phyloP scores from a whole-genome alignment of 37 sponge, comb jelly and placozoan genomes.

The Chondrosia reniformis region DNA sequence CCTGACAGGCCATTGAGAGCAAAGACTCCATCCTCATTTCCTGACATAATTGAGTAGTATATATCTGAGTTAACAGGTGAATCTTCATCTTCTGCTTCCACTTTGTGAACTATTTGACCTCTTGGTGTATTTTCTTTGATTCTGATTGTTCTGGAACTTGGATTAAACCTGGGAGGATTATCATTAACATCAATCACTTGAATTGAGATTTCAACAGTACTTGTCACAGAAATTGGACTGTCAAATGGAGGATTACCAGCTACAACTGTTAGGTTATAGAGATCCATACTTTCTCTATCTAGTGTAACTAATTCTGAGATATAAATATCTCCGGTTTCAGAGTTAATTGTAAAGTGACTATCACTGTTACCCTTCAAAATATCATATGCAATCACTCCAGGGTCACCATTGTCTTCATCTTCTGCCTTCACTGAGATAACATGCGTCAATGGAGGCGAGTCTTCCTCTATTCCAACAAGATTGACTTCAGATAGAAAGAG shows the following conservation, averaged over 20 bases:
- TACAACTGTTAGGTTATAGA: conserved; percentile 32
- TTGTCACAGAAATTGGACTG: not conserved
- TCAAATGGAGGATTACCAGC: conserved; percentile 38
- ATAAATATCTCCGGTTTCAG: conserved; percentile 42
- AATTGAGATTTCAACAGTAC: conserved; percentile 27
- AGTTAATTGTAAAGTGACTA: conserved; percentile 37
- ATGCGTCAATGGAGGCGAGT: not conserved
- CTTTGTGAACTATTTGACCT: conserved; percentile 5
- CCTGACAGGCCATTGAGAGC: conserved; percentile 46
- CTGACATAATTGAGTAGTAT: conserved; percentile 27
- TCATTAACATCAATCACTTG: conserved; percentile 54
- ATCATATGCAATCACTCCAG: not conserved
- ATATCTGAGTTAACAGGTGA: conserved; percentile 34
- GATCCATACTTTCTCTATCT: conserved; percentile 23
- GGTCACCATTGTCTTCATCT: not conserved
- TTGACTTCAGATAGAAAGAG: not conserved
- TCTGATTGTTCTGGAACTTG: not conserved
- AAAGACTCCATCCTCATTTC: conserved; percentile 49
- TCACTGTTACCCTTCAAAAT: not conserved
- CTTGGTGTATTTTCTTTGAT: conserved; percentile 16
- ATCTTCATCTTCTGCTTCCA: conserved; percentile 43
- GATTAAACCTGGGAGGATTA: conserved; percentile 30
- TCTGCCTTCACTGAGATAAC: not conserved
- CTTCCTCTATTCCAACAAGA: not conserved
- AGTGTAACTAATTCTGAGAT: conserved; percentile 1